Base-by-base conservation (phyloP, 1,140 invertebrate genomes). In the Adelges cooleyi region DNA sequence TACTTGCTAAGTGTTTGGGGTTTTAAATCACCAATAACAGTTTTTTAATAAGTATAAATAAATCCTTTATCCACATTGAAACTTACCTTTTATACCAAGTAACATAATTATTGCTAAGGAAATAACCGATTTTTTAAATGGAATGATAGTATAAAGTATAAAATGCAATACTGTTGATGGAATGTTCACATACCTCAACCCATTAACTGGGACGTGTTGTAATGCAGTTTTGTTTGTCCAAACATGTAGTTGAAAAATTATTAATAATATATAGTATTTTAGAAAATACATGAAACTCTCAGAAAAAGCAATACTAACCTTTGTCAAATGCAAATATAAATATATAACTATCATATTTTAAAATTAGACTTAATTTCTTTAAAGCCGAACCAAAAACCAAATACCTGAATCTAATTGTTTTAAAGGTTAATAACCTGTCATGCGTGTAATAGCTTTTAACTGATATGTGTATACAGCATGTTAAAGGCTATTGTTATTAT, bases 301-400 rank as follows among this genome's bases (percentile, higher is more conserved):
- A 48, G 22, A 29, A 15, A 48, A 62, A 62, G 27, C 56, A 62
- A 62, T 62, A 62, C 56, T 62, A 62, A 62, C 56, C 56, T 62
- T 33, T 62, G 42, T 29, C 13, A 48, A 62, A 62, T 15, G 38
- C 54, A 62, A 62, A 48, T 27, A 62, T 46, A 23, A 62, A 62
- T 29, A 22, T 25, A 48, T 48, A 62, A 48, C 42, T 56, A n/a
- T n/a, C n/a, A n/a, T n/a, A n/a, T n/a, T n/a, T 48, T 62, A 18
- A 33, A 33, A 62, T 22, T 11, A 46, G 38, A 62, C 17, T 62
- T 13, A 8, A 62, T 25, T 44, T 44, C 18, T 46, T 62, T 48
- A 48, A n/a, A 59, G 54, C 54, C 46, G 17, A 62, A 48, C 56
- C 42, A 62, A 51, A 59, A 42, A 62, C 56, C 56, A 62, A 62